Base-by-base conservation (phyloP, 2,888 invertebrate genomes). In the Bellardia pandia region DNA sequence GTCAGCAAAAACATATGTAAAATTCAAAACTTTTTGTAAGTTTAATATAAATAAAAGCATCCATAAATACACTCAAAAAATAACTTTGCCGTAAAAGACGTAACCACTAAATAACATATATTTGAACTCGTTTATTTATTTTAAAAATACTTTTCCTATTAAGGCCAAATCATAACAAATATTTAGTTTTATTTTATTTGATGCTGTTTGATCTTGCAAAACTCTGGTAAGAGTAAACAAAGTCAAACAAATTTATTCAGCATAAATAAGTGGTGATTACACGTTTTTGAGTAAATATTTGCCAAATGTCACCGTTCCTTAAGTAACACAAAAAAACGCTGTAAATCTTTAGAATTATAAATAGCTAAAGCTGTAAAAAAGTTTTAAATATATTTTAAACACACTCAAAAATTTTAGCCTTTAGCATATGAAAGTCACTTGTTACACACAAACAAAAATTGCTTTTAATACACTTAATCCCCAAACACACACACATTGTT, bases 361-460 rank as follows among this genome's bases (percentile, higher is more conserved):
- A 3, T 14, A 14, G 2, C 3, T 60, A 11, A 6, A 37, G 53
- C 66, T 68, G 77, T 56, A 68, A 68, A 56, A 30, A 66, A 48
- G 13, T 53, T 53, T 66, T 66, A 77, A 23, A 56, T 0, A 16
- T 16, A 4, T 42, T n/a, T 48, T 60, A 13, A 7, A 60, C 13
- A 68, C 60, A 53, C 80, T 80, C 53, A 45, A 80, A 80, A 42
- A 80, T 30, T 53, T 53, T 14, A n/a, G 5, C 8, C 51, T 23
- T 23, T 23, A 23, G 23, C 72, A 30, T 72, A 64, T 80, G 62
- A 77, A 83, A 82, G 76, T 76, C 75, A 76, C 60, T 81, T 77
- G 4, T 72, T 16, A 53, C 16, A 53, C 53, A 13, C 45, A 51
- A 66, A 51, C 2, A 56, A 42, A 40, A 51, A 53, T n/a, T 23